A percentile compares a stretch with the other conserved stretches of the same genome.
Conservation (phyloP, 2,113 vertebrate genomes). For the Athene cunicularia region DNA sequence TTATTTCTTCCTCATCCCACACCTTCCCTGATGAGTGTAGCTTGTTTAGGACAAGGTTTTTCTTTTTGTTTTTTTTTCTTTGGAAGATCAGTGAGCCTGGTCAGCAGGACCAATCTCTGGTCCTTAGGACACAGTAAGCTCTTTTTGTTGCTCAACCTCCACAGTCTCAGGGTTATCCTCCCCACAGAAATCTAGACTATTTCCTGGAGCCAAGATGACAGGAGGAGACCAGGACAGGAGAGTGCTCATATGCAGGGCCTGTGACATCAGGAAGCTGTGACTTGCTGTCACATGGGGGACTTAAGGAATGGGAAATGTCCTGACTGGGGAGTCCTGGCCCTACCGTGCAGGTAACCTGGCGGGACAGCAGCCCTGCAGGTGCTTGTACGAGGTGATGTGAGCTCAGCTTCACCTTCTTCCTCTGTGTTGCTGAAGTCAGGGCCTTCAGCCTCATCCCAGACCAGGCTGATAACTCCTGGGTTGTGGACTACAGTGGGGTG, state of each 20-base stretch:
- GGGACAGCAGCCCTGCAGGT: background rate
- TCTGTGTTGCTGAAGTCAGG: background rate
- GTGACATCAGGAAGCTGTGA: background rate
- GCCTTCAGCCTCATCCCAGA: background rate
- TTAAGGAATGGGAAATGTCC: background rate
- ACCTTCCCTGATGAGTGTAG: background rate
- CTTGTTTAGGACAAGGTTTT: background rate
- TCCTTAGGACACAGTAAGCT: background rate
- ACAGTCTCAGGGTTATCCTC: background rate
- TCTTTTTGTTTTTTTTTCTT: background rate
- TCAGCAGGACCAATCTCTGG: background rate
- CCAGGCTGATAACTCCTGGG: background rate
- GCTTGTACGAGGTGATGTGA: background rate
- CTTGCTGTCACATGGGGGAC: background rate
- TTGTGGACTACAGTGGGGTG: background rate
- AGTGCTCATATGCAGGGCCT: background rate
- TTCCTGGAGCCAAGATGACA: background rate
- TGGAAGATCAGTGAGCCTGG: background rate
- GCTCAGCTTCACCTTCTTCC: background rate
- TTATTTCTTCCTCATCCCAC: background rate
- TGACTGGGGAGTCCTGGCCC: accelerated
- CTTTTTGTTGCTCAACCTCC: background rate
- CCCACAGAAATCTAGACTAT: background rate
- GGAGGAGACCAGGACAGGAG: background rate
- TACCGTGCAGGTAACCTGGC: accelerated